Evolutionary conservation across 2,888 invertebrate species (phyloP), one percentile per base, ranked within the genome.

Genomic region (Ferdinandea cuprea): DNA sequence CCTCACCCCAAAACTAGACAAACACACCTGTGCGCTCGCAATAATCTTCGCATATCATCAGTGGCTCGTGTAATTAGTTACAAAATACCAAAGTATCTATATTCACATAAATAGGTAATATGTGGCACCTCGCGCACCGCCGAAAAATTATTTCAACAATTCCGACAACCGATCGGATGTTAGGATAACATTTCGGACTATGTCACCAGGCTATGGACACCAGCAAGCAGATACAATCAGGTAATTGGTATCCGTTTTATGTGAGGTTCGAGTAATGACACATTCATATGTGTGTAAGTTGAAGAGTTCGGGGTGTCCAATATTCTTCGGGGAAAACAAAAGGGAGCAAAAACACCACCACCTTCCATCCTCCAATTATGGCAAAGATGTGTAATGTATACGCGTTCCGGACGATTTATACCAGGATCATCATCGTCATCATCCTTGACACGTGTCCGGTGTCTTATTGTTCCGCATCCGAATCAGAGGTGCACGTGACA

Each of bases 61-160:
- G 78, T 78, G 72, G 63, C 63, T 83, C 63, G 78, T 72, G 72
- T 78, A 83, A 83, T 83, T 83, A 83, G 83, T 78, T 78, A 78
- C 61, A 56, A 83, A 83, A 58, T 15, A n/a, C n/a, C n/a, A n/a
- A n/a, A n/a, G 58, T 76, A 71, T 71, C 40, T 44, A 13, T 44
- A 13, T 13, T 2, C 40, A n/a, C 13, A 35, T n/a, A n/a, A n/a
- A n/a, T n/a, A n/a, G n/a, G n/a, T n/a, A 40, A 40, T 40, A n/a
- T 40, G 63, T 61, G 42, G 66, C 65, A 66, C 50, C 61, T 72
- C 58, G 76, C 17, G 28, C 56, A 11, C 50, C 25, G 71, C 66
- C 76, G 78, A 78, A 77, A 72, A 78, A 83, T 78, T 78, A 78
- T 77, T 83, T 83, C 44, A 78, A 78, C 68, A 78, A 72, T 68